Evolutionary conservation across 2,797 vertebrate species (phyloP), one percentile per base, ranked within the genome.

Genomic region (Hozukius guyotensis): DNA sequence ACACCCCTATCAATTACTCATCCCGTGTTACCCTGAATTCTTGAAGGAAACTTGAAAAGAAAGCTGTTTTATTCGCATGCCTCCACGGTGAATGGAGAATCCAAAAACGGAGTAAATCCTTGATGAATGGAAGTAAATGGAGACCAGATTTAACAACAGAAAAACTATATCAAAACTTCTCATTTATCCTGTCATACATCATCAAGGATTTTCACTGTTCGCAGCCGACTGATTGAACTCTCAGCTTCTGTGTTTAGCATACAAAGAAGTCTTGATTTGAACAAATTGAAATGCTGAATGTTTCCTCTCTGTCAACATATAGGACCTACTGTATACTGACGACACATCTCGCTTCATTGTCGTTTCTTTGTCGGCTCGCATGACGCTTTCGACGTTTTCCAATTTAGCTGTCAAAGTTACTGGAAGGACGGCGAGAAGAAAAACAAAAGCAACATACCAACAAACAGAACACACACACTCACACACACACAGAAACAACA

Each of bases 361-460:
- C 1, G 1, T 77, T 67, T 57, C 69, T 76, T 81, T 77, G 80
- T 86, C 80, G 63, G 64, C 60, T 85, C 56, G n/a, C 65, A 20
- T 69, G 31, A 72, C 13, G 61, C 75, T 75, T 64, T 53, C 9
- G 82, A 83, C 83, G 56, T 80, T 75, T 89, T 86, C 64, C 90
- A 91, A 84, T 91, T 83, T 79, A 87, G 75, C 81, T 82, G 88
- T 93, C 91, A 88, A 71, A 81, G 67, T 72, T 74, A 83, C 49
- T 75, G 25, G 69, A 83, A 71, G 69, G 70, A 59, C 8, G 2
- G n/a, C 8, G 29, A 25, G 57, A 63, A 20, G 46, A 46, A 38
- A 64, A 62, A 62, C 27, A 53, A 53, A 68, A 2, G 6, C 70
- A 64, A 42, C 13, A 20, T 11, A 46, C 34, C 52, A 70, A 70